phyloP scores from a whole-genome alignment of 2,797 vertebrate genomes.

The Schizothorax lantsangensis region DNA sequence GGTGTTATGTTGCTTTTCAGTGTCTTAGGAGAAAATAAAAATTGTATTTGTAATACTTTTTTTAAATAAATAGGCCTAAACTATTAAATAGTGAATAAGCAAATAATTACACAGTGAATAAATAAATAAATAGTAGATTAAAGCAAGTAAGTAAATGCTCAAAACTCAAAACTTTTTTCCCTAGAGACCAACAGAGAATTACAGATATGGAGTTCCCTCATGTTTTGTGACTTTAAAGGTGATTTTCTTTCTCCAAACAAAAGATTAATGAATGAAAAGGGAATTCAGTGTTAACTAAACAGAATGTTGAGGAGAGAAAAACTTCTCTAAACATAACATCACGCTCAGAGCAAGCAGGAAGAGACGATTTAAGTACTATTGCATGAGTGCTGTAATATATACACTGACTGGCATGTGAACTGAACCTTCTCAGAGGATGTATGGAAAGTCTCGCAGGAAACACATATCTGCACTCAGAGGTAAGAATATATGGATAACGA shows the following conservation, averaged over 20 bases:
- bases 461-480: neutral
- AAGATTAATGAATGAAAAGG: constrained; percentile 22
- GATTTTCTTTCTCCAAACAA: neutral
- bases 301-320: neutral
- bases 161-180: neutral
- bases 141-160: neutral
- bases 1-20: neutral
- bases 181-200: neutral
- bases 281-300: constrained; percentile 10
- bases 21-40: neutral
- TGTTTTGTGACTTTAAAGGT: constrained; percentile 9
- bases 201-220: neutral
- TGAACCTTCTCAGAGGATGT: constrained; percentile 23
- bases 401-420: constrained; percentile 15
- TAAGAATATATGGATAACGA: constrained; percentile 18
- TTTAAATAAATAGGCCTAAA: too few relatives aligned
- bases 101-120: neutral
- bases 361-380: constrained; percentile 23
- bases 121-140: neutral
- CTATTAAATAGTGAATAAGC: neutral
- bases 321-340: constrained; percentile 7
- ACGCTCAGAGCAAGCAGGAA: constrained; percentile 11
- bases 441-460: constrained; percentile 21
- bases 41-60: neutral
- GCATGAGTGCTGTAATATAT: constrained; percentile 7